Percentiles rank a stretch among this genome's conserved stretches.
Conservation (phyloP, 1,140 invertebrate genomes). For the Lucilia sericata region DNA sequence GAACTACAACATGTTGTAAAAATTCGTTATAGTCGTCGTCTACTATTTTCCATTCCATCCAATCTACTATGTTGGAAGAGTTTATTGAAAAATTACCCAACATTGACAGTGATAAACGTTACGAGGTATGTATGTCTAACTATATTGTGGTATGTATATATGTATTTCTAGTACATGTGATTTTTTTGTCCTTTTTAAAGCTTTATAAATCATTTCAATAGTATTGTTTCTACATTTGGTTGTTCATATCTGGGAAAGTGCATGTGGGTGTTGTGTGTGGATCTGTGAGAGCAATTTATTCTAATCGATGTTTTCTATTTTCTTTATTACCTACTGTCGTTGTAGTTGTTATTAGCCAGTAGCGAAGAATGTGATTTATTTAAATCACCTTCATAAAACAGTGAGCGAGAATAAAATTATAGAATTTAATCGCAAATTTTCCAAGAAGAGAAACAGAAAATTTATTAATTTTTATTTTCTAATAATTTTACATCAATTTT, state of each 20-base stretch:
- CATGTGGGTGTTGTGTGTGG: not conserved
- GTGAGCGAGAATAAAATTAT: not conserved
- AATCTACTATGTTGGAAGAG: conserved; percentile 35
- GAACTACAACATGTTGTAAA: conserved; percentile 31
- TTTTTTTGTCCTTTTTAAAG: not conserved
- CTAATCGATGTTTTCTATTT: conserved; percentile 16
- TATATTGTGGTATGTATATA: not conserved
- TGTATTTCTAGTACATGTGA: not conserved
- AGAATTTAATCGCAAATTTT: no score
- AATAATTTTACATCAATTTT: no score
- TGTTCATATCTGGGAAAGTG: not conserved
- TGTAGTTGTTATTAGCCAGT: not conserved
- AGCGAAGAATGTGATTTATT: conserved; percentile 2
- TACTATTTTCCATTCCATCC: not conserved
- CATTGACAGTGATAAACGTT: conserved; percentile 43
- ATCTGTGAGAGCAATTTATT: not conserved
- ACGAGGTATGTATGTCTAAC: conserved; percentile 27
- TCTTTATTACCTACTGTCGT: not conserved
- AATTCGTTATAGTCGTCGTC: not conserved
- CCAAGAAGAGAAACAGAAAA: no score
- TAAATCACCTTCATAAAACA: not conserved
- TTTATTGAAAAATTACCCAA: conserved; percentile 43
- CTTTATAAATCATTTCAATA: conserved; percentile 23
- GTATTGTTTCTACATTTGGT: not conserved
- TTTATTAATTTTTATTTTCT: no score